These are phyloP conservation scores for Eristalinus aeneus DNA, from an alignment of 2,888 invertebrate genomes.

Conservation along the genomic window DNA sequence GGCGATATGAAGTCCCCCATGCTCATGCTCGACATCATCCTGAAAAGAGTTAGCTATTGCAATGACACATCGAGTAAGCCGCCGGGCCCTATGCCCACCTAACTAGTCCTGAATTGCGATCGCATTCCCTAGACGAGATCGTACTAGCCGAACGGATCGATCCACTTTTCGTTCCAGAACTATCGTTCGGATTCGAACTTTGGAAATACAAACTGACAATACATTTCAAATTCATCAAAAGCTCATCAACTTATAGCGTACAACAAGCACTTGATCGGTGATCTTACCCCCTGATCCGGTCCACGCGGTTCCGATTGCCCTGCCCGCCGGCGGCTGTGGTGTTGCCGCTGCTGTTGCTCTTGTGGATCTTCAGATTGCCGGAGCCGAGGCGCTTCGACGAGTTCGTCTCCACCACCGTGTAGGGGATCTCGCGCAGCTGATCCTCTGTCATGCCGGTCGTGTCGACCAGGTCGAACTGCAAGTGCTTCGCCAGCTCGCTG, in stretches of 20 bases:
- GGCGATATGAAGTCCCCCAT: constrained; percentile 81
- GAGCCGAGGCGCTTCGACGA: constrained; percentile 78
- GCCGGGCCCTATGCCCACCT: constrained; percentile 75
- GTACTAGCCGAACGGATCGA: constrained; percentile 84
- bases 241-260: constrained; percentile 60
- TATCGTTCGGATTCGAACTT: constrained; percentile 80
- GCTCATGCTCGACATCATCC: constrained; percentile 81
- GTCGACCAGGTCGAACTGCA: constrained; percentile 93
- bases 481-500: constrained; percentile 90
- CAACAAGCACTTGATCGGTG: constrained; percentile 38
- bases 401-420: constrained; percentile 90
- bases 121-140: constrained; percentile 82
- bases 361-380: constrained; percentile 79
- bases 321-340: constrained; percentile 77
- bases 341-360: constrained; percentile 79
- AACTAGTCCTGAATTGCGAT: constrained; percentile 81
- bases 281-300: constrained; percentile 80
- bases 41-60: constrained; percentile 62
- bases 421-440: constrained; percentile 92
- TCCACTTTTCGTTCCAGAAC: constrained; percentile 80
- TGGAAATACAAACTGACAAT: constrained; percentile 79
- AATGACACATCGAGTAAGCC: neutral
- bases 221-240: constrained; percentile 68
- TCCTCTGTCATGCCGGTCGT: constrained; percentile 94
- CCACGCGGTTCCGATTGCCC: constrained; percentile 79